phyloP scores from a whole-genome alignment of 2,888 invertebrate species.

The Athrips mouffetella region DNA sequence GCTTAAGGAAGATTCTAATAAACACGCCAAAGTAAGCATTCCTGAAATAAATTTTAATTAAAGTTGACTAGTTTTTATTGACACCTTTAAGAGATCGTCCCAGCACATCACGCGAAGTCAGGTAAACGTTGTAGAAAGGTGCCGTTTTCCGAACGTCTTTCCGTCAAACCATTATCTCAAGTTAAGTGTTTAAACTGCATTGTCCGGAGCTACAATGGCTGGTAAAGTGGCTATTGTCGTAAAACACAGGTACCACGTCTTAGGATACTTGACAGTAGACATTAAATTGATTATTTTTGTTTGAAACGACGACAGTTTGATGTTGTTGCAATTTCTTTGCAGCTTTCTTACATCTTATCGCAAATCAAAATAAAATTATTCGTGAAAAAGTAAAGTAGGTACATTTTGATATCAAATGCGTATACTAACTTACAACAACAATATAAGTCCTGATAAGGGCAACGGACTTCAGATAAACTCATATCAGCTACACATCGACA shows the following conservation, averaged over 20 bases:
- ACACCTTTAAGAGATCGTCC: constrained; percentile 20
- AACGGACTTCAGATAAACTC: constrained; percentile 36
- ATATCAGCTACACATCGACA: constrained; percentile 30
- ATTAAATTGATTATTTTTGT: background rate
- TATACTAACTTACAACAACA: constrained; percentile 28
- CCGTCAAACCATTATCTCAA: constrained; percentile 8
- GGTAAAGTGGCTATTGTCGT: constrained; percentile 10
- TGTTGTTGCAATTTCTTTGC: background rate
- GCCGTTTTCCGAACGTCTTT: constrained; percentile 17
- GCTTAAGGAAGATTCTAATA: too few relatives aligned
- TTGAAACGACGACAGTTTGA: too few relatives aligned
- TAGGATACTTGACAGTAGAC: background rate
- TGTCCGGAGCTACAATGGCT: constrained; percentile 10
- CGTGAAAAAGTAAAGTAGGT: background rate
- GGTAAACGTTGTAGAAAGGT: too few relatives aligned
- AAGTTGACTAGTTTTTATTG: constrained; percentile 19
- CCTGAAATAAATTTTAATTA: constrained; percentile 19
- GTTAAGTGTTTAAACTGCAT: constrained; percentile 14
- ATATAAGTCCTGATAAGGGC: constrained; percentile 35
- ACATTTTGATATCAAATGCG: constrained; percentile 2
- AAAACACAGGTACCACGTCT: constrained; percentile 13
- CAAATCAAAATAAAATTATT: background rate
- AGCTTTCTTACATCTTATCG: background rate
- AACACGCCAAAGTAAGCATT: background rate
- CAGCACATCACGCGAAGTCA: constrained; percentile 17